A percentile compares a stretch with the other conserved stretches of the same genome.
Evolutionary conservation across 2,113 vertebrate species (phyloP).

Genomic region (Cavia porcellus): DNA sequence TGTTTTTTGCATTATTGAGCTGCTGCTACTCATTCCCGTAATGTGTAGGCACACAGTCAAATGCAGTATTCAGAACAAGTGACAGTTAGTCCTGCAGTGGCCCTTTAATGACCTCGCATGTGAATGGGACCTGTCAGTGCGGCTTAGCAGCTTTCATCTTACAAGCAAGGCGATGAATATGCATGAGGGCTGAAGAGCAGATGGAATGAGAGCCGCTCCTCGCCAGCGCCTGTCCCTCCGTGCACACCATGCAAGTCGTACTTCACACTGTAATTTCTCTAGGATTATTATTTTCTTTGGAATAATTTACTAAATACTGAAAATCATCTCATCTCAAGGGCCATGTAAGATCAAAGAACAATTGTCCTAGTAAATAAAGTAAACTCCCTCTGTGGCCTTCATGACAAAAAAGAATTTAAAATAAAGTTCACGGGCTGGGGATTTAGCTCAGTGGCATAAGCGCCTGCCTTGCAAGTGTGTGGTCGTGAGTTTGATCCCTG

Average conservation of each 20-base stretch:
- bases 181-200: neutral
- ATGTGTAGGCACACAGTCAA: neutral
- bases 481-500: too few relatives aligned
- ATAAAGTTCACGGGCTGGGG: neutral
- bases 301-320: neutral
- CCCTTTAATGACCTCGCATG: neutral
- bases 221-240: too few relatives aligned
- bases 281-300: constrained; percentile 5
- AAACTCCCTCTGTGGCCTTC: neutral
- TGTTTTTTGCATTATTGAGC: neutral
- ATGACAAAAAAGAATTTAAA: neutral
- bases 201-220: neutral
- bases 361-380: constrained; percentile 40
- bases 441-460: too few relatives aligned
- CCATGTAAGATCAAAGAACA: neutral
- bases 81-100: neutral
- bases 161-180: neutral
- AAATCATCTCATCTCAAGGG: constrained; percentile 38
- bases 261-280: neutral
- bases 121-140: neutral
- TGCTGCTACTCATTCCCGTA: neutral
- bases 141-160: neutral
- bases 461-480: too few relatives aligned
- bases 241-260: neutral
- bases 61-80: neutral